phyloP scores from a whole-genome alignment of 2,888 invertebrate genomes.

The Melipona bicolor region DNA sequence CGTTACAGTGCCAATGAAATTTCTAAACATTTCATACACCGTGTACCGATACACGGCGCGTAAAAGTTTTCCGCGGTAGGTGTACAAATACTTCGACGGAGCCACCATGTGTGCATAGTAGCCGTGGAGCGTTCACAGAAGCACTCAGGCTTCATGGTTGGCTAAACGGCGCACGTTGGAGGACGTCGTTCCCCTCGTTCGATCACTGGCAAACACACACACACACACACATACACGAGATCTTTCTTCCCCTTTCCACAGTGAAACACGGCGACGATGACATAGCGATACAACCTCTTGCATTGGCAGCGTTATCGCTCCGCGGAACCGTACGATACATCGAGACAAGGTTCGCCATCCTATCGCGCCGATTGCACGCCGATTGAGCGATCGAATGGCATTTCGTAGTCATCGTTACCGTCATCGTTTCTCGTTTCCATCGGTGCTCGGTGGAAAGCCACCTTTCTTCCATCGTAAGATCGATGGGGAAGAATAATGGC shows the following conservation, averaged over 20 bases:
- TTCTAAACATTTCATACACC: neutral
- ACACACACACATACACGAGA: neutral
- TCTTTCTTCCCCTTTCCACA: neutral
- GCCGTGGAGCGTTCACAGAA: slow-evolving; percentile 25
- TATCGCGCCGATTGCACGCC: slow-evolving; percentile 22
- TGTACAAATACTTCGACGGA: neutral
- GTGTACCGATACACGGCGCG: too few species aligned
- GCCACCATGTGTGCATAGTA: slow-evolving; percentile 1
- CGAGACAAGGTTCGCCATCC: neutral
- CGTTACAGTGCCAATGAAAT: too few species aligned
- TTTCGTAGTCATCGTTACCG: neutral
- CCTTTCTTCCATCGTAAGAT: neutral
- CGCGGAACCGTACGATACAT: neutral
- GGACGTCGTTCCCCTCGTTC: neutral
- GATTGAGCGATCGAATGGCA: slow-evolving; percentile 29
- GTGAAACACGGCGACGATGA: slow-evolving; percentile 38
- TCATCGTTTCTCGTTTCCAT: neutral
- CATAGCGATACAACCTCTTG: slow-evolving; percentile 36
- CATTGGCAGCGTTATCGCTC: slow-evolving; percentile 40
- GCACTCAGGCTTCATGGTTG: slow-evolving; percentile 51
- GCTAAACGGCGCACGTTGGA: slow-evolving; percentile 27
- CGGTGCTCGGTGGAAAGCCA: neutral
- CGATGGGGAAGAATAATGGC: slow-evolving; percentile 4
- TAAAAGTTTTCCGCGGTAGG: neutral
- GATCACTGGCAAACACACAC: neutral